phyloP scores from a whole-genome alignment of 2,113 vertebrate genomes.

The Pangasianodon gigas region DNA sequence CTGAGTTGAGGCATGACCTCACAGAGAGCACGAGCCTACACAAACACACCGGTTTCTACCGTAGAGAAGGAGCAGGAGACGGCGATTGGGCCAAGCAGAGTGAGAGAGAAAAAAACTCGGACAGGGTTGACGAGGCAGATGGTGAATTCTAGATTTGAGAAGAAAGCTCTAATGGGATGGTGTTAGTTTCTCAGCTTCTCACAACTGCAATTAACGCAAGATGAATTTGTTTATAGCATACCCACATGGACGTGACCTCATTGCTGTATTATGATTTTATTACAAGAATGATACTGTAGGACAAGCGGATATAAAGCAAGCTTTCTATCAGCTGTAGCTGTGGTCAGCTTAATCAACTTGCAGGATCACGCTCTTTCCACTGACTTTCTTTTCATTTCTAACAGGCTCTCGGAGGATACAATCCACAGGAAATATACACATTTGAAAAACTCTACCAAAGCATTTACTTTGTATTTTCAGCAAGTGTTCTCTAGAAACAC shows the following conservation, averaged over 20 bases:
- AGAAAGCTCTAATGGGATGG: not conserved
- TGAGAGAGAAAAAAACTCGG: not conserved
- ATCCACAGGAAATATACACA: no score
- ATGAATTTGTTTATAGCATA: not conserved
- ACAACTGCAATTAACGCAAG: not conserved
- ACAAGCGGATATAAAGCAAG: not conserved
- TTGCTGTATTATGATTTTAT: not conserved
- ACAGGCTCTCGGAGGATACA: not conserved
- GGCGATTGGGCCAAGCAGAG: not conserved
- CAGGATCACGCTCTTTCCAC: not conserved
- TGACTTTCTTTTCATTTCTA: not conserved
- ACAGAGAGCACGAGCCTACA: slow-evolving; percentile 34
- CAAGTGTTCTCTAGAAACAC: not conserved
- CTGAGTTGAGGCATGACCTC: slow-evolving; percentile 46
- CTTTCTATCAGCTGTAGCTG: not conserved
- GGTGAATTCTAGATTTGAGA: not conserved
- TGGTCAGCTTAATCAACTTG: not conserved
- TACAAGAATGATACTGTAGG: not conserved
- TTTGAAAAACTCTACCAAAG: not conserved
- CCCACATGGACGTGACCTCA: not conserved
- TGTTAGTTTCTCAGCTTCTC: not conserved
- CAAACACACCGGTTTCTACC: slow-evolving; percentile 38
- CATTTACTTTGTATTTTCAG: not conserved
- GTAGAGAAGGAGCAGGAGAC: slow-evolving; percentile 45
- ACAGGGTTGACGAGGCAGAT: not conserved